These are phyloP conservation scores for Pseudoips prasinana DNA, from an alignment of 2,888 invertebrate genomes.

Conservation along the genomic window DNA sequence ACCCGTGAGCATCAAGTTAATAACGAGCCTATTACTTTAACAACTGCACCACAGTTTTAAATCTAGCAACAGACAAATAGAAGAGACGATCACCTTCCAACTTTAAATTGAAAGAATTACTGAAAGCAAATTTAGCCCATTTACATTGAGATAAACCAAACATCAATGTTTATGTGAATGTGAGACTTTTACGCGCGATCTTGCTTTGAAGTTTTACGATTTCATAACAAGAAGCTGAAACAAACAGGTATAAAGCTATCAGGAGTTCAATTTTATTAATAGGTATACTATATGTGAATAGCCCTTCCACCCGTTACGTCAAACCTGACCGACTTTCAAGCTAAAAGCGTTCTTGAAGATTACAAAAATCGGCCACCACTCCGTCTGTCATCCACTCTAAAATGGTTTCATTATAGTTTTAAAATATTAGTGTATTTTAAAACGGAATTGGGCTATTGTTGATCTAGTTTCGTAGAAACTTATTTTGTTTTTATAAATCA, in stretches of 20 bases:
- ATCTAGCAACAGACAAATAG: too few relatives aligned
- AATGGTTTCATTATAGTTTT: constrained; percentile 43
- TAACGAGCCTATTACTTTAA: too few relatives aligned
- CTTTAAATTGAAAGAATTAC: too few relatives aligned
- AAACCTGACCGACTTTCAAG: constrained; percentile 37
- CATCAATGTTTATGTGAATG: constrained; percentile 14
- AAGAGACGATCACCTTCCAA: too few relatives aligned
- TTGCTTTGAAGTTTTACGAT: constrained; percentile 21
- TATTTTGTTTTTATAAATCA: constrained; percentile 23
- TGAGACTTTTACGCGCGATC: constrained; percentile 1
- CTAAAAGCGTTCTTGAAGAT: constrained; percentile 49
- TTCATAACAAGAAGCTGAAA: constrained; percentile 20
- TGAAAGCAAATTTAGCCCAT: too few relatives aligned
- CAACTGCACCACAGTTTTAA: too few relatives aligned
- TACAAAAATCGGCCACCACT: constrained; percentile 45
- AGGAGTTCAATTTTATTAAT: constrained; percentile 58
- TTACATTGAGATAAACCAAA: too few relatives aligned
- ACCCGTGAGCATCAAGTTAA: too few relatives aligned
- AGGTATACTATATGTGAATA: constrained; percentile 58
- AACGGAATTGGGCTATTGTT: constrained; percentile 28
- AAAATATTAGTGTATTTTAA: constrained; percentile 39
- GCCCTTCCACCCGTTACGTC: constrained; percentile 64
- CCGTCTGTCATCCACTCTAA: constrained; percentile 38
- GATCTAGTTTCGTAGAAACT: constrained; percentile 19
- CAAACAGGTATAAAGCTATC: constrained; percentile 21